Evolutionary conservation across 2,888 invertebrate genomes (phyloP).

Genomic region (Lasius platythorax): DNA sequence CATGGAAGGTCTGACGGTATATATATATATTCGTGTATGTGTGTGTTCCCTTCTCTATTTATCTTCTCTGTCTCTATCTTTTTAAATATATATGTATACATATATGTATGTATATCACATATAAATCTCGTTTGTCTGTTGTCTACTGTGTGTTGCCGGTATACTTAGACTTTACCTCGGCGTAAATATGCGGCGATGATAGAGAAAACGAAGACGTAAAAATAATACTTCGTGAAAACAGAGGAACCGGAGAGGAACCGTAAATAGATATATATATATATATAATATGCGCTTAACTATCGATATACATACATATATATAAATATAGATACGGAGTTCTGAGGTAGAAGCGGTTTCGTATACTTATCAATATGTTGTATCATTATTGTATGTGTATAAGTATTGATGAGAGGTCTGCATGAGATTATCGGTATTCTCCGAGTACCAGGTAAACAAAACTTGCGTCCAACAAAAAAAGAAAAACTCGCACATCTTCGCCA

Average conservation of each 20-base stretch:
- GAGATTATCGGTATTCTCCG: slow-evolving; percentile 49
- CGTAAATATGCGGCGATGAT: slow-evolving; percentile 37
- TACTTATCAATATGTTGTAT: slow-evolving; percentile 69
- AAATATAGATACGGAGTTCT: slow-evolving; percentile 56
- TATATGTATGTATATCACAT: slow-evolving; percentile 55
- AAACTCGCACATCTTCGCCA: slow-evolving; percentile 22
- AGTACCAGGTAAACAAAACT: slow-evolving; percentile 58
- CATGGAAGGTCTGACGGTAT: slow-evolving; percentile 18
- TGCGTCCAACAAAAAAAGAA: slow-evolving; percentile 3
- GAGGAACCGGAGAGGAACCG: slow-evolving; percentile 64
- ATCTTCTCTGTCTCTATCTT: slow-evolving; percentile 10
- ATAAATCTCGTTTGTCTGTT: slow-evolving; percentile 62
- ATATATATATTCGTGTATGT: slow-evolving; percentile 51
- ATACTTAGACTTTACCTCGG: slow-evolving; percentile 28
- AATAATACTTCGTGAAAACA: slow-evolving; percentile 68
- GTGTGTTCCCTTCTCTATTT: slow-evolving; percentile 39
- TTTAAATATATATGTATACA: slow-evolving; percentile 50
- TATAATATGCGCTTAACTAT: slow-evolving; percentile 44
- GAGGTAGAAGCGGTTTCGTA: slow-evolving; percentile 83
- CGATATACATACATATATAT: slow-evolving; percentile 43
- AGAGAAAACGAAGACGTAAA: slow-evolving; percentile 51
- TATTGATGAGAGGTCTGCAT: slow-evolving; percentile 40
- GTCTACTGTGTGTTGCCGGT: slow-evolving; percentile 24
- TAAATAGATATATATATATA: slow-evolving; percentile 28
- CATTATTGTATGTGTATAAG: slow-evolving; percentile 35